Evolutionary conservation across 1,140 invertebrate species (phyloP), one percentile per base, ranked within the genome.

Genomic region (Micrasema minimum): DNA sequence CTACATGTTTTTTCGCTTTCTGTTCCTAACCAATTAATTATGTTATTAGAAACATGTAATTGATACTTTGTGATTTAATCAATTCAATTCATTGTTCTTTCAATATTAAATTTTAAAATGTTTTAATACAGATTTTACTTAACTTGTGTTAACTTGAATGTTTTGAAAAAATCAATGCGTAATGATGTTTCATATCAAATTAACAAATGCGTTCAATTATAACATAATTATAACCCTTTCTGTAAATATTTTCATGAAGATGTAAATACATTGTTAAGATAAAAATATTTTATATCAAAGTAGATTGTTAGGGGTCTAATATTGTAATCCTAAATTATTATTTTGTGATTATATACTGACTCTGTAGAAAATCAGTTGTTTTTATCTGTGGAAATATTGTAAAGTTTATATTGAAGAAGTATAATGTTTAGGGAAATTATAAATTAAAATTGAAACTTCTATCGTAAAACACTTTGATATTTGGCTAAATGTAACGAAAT

Each of bases 201-300:
- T 4, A 31, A 7, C 7, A 31, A 2, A 4, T 31, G 26, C 7
- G 26, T 31, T 31, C 26, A 31, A 31, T 31, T 31, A 31, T 31
- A 31, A 31, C 7, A 31, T 31, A n/a, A 37, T 26, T 55, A 37
- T 4, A 31, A 18, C 6, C 11, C n/a, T 14, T 26, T 23, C 1
- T 55, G 26, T 55, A 55, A 12, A 55, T 31, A 35, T 55, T 31
- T 55, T 53, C 26, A 31, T 31, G 26, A 31, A 31, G 3, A 4
- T 53, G 51, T 53, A 53, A 20, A 53, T 35, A n/a, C n/a, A 53
- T 14, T 14, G 43, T 53, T 31, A 53, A 35, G n/a, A 53, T 35
- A 55, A 31, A 31, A 55, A 55, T 55, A 31, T 55, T 55, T 55
- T 55, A 55, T 55, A 55, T 55, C 23, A n/a, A 55, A 55, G 51